A percentile compares a stretch with the other conserved stretches of the same genome.
phyloP scores from a whole-genome alignment of 2,113 vertebrate genomes.

The Muntiacus muntjak region DNA sequence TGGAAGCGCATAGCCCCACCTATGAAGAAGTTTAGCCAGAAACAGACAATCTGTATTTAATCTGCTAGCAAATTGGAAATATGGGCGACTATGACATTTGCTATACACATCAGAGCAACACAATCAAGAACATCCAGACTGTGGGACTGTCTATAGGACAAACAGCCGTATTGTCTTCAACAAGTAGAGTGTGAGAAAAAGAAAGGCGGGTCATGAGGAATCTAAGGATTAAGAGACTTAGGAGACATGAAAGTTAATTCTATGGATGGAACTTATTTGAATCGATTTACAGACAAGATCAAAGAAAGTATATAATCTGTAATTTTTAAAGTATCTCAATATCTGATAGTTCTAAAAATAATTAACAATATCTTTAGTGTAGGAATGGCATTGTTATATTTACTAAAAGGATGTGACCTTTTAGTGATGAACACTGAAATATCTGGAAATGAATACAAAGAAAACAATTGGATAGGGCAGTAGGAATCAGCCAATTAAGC shows the following conservation, averaged over 20 bases:
- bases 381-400: neutral
- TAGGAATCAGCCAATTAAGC: neutral
- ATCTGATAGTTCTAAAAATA: neutral
- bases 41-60: neutral
- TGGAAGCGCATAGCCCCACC: neutral
- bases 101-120: neutral
- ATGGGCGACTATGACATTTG: neutral
- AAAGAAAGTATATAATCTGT: neutral
- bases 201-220: neutral
- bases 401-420: neutral
- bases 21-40: neutral
- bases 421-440: neutral
- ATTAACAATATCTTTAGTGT: neutral
- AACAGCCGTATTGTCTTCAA: neutral
- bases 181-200: neutral
- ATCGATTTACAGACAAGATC: neutral
- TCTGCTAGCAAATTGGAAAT: neutral
- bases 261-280: neutral
- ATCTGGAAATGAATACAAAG: neutral
- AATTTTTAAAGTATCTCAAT: neutral
- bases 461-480: neutral
- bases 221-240: neutral
- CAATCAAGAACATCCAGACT: neutral
- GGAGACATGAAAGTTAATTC: neutral
- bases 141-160: neutral